These are phyloP conservation scores for Sericinus montela DNA, from an alignment of 2,888 invertebrate species.

Conservation along the genomic window DNA sequence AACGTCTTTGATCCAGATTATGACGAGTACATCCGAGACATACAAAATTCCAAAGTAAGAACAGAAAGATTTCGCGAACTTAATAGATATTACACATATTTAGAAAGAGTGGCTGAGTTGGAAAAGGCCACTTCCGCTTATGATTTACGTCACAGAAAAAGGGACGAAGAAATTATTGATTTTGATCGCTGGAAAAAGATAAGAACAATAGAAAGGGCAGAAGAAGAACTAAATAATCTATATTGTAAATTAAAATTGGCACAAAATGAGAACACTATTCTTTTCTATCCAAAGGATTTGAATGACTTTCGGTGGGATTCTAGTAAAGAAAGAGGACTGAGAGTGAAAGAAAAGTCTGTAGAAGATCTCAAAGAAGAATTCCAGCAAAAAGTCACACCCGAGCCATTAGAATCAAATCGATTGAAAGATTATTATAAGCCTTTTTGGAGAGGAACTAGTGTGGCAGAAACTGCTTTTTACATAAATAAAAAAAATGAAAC, in stretches of 20 bases:
- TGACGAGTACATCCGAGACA: conserved; percentile 82
- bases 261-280: conserved; percentile 90
- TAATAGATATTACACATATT: conserved; percentile 89
- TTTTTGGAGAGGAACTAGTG: conserved; percentile 90
- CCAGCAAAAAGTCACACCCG: conserved; percentile 80
- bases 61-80: conserved; percentile 91
- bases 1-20: conserved; percentile 79
- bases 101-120: conserved; percentile 90
- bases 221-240: conserved; percentile 87
- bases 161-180: conserved; percentile 90
- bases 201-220: conserved; percentile 87
- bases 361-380: conserved; percentile 90
- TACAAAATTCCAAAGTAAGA: conserved; percentile 82
- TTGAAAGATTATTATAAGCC: conserved; percentile 87
- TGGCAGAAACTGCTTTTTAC: conserved; percentile 86
- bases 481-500: conserved; percentile 81
- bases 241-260: conserved; percentile 87
- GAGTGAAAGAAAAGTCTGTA: conserved; percentile 91
- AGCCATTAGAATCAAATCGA: conserved; percentile 61
- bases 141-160: conserved; percentile 84
- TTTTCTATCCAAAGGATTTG: conserved; percentile 87
- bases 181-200: conserved; percentile 93
- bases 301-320: conserved; percentile 88
- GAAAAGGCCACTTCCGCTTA: conserved; percentile 86
- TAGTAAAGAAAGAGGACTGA: conserved; percentile 86